Base-by-base conservation (phyloP, 1,140 invertebrate species). In the Zaprionus africanus region DNA sequence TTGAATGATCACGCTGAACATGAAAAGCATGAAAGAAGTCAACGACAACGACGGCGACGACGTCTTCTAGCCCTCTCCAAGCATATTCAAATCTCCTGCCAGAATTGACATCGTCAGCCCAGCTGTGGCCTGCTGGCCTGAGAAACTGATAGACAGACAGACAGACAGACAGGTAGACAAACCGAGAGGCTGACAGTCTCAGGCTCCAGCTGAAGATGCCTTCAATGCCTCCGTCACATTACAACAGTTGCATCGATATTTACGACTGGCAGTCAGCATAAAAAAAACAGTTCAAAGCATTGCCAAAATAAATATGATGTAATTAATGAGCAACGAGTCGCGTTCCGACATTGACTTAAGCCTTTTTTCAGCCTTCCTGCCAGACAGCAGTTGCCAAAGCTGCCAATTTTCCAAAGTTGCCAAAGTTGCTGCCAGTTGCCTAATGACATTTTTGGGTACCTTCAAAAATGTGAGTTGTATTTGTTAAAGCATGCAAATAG, bases 21-120 rank as follows among this genome's bases (percentile, higher is more conserved):
- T 84, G 84, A 81, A 82, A 86, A 87, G 78, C 84, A 87, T 76
- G 80, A 83, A 81, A 90, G 63, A 60, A 71, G 57, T 72, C 73
- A 46, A 71, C 67, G 41, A 49, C 74, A 43, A 63, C 72, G 36
- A 72, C 60, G 22, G 64, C 67, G 58, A 24, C 46, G 19, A 60
- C 38, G 65, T 71, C 74, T 76, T 64, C 74, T 77, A 62, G 43
- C 80, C 64, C 53, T 46, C 62, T 46, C 62, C 54, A 53, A 46
- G 36, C 49, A 77, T 77, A 86, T 79, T 87, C 83, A 86, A 82
- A 77, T 81, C 59, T 67, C 24, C 66, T 69, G 66, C 54, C 71
- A 78, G 74, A 78, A 80, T 77, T 77, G 75, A 77, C 63, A 73
- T 57, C 26, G 62, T 56, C 61, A 65, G 64, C 43, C 53, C 67